Evolutionary conservation across 1,140 invertebrate genomes (phyloP).

Genomic region (Nephila pilipes): DNA sequence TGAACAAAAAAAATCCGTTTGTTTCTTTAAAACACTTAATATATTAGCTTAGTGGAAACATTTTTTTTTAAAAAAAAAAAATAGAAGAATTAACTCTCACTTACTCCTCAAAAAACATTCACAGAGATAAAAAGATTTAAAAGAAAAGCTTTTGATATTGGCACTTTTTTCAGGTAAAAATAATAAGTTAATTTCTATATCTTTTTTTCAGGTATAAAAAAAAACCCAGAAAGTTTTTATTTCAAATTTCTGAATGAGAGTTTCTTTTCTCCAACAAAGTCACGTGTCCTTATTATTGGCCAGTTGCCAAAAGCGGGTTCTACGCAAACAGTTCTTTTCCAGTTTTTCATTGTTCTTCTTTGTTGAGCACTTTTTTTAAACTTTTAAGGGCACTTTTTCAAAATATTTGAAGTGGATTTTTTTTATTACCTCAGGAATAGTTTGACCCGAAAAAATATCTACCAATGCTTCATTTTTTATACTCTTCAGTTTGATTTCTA

Average conservation of each 20-base stretch:
- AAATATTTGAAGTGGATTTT: constrained; percentile 41
- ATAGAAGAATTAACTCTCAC: background rate
- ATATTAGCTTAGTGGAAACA: background rate
- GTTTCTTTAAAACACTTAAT: background rate
- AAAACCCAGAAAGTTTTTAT: background rate
- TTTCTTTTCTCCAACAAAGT: background rate
- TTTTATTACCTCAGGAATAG: constrained; percentile 42
- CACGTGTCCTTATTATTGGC: constrained; percentile 57
- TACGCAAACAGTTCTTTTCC: constrained; percentile 44
- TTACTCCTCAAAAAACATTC: background rate
- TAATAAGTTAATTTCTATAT: constrained; percentile 26
- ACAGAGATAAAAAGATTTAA: background rate
- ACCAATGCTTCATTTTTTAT: constrained; percentile 48
- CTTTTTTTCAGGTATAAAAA: background rate
- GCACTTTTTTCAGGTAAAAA: constrained; percentile 6
- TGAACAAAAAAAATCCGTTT: background rate
- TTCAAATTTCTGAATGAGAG: constrained; percentile 22
- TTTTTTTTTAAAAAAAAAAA: background rate
- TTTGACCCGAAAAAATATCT: constrained; percentile 53
- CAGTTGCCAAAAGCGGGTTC: constrained; percentile 5
- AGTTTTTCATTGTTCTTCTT: constrained; percentile 58
- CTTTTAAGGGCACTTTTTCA: constrained; percentile 59
- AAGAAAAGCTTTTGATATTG: background rate
- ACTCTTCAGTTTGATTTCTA: constrained; percentile 54
- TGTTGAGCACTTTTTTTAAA: constrained; percentile 32